Percentiles rank a stretch among this genome's conserved stretches.
These are phyloP conservation scores for Paralvinella palmiformis DNA, from an alignment of 1,140 invertebrate genomes.

Conservation along the genomic window DNA sequence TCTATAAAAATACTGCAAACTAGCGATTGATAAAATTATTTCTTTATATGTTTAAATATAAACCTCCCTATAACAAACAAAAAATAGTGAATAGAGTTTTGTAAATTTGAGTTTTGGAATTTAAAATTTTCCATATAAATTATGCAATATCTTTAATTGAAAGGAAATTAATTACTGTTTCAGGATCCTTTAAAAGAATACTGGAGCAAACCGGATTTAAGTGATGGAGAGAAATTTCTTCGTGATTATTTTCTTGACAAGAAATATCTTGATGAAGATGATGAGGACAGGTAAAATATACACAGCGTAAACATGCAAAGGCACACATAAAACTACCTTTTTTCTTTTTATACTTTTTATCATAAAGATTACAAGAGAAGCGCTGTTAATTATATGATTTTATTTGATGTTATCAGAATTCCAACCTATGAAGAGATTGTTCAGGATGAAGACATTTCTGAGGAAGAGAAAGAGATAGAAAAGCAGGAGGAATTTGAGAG, in stretches of 20 bases:
- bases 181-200: conserved; percentile 69
- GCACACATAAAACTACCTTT: too few relatives aligned
- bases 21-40: too few relatives aligned
- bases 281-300: conserved; percentile 28
- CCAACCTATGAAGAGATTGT: conserved; percentile 66
- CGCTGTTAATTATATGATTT: too few relatives aligned
- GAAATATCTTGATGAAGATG: conserved; percentile 54
- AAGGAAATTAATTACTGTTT: conserved; percentile 11
- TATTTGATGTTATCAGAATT: conserved; percentile 42
- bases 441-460: conserved; percentile 61
- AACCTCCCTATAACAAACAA: too few relatives aligned
- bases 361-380: too few relatives aligned
- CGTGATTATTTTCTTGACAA: conserved; percentile 89
- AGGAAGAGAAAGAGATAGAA: conserved; percentile 71
- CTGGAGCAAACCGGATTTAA: conserved; percentile 73
- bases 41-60: too few relatives aligned
- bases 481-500: conserved; percentile 86
- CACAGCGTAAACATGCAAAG: background rate
- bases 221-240: conserved; percentile 79
- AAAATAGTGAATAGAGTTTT: too few relatives aligned
- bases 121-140: too few relatives aligned
- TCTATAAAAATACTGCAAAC: too few relatives aligned
- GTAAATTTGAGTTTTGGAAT: too few relatives aligned
- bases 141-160: too few relatives aligned
- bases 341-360: too few relatives aligned